Evolutionary conservation across 2,113 vertebrate genomes (phyloP).

Genomic region (Eublepharis macularius): DNA sequence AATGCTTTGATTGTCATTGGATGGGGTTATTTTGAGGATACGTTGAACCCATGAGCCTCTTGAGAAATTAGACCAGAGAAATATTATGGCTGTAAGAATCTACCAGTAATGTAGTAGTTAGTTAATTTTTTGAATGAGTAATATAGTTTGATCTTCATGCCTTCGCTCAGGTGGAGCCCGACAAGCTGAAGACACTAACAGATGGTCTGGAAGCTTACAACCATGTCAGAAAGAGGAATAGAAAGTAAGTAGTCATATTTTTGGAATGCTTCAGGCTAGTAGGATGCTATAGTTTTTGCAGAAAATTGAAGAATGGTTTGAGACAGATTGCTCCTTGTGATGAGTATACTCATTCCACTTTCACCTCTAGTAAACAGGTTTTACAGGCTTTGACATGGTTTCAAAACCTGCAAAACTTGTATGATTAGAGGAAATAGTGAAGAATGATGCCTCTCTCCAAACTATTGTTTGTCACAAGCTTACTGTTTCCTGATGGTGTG

Average conservation of each 20-base stretch:
- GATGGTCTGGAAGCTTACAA: conserved; percentile 95
- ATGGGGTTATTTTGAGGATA: fast-evolving
- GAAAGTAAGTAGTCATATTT: conserved; percentile 84
- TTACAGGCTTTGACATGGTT: no score
- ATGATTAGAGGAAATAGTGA: no score
- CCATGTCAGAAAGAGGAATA: conserved; percentile 89
- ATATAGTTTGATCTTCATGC: conserved; percentile 72
- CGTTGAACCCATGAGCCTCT: background rate
- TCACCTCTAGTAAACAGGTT: background rate
- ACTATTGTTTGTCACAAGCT: background rate
- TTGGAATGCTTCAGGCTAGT: background rate
- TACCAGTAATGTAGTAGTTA: conserved; percentile 33
- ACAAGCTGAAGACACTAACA: conserved; percentile 96
- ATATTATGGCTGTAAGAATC: background rate
- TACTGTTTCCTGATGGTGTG: background rate
- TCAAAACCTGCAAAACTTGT: no score
- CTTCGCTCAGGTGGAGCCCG: conserved; percentile 89
- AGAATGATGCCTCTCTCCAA: background rate
- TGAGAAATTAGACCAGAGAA: fast-evolving
- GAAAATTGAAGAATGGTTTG: background rate
- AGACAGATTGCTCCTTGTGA: background rate
- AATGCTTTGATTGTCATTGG: background rate
- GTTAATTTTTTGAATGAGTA: conserved; percentile 65
- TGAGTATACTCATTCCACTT: background rate
- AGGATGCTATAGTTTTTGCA: background rate